Evolutionary conservation across 2,888 invertebrate genomes (phyloP).

Genomic region (Lithophane socia): DNA sequence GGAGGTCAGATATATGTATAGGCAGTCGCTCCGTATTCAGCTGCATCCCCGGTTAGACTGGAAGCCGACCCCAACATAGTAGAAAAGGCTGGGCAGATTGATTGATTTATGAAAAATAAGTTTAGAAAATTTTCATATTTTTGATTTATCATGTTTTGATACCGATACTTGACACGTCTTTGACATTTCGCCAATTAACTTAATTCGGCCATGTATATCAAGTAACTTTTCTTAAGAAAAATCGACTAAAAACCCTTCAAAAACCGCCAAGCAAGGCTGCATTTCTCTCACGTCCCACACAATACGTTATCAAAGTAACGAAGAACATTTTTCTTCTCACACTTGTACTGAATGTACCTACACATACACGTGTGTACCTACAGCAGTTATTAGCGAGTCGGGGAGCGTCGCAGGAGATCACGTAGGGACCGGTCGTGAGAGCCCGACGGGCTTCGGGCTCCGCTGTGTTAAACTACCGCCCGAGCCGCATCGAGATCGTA

Average conservation of each 20-base stretch:
- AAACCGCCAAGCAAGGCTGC: conserved; percentile 28
- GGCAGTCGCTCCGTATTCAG: too few relatives aligned
- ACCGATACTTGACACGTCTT: background rate
- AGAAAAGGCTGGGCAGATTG: too few relatives aligned
- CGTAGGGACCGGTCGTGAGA: conserved; percentile 84
- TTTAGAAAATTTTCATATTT: background rate
- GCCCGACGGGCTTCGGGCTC: conserved; percentile 52
- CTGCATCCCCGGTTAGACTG: too few relatives aligned
- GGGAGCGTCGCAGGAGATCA: conserved; percentile 83
- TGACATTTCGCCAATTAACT: background rate
- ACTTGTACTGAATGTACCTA: conserved; percentile 44
- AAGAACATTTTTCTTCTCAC: conserved; percentile 63
- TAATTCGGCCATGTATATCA: background rate
- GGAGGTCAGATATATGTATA: too few relatives aligned
- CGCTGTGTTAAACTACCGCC: conserved; percentile 63
- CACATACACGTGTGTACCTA: conserved; percentile 59
- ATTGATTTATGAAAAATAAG: too few relatives aligned
- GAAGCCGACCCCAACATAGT: too few relatives aligned
- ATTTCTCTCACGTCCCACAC: conserved; percentile 53
- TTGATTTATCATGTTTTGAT: background rate
- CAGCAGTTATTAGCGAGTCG: conserved; percentile 80
- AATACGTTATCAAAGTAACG: conserved; percentile 64
- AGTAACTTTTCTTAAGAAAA: background rate
- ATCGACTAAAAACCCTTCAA: background rate
- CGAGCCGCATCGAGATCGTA: conserved; percentile 73